Conservation (phyloP, 2,797 vertebrate species). For the Manis crassicaudata region DNA sequence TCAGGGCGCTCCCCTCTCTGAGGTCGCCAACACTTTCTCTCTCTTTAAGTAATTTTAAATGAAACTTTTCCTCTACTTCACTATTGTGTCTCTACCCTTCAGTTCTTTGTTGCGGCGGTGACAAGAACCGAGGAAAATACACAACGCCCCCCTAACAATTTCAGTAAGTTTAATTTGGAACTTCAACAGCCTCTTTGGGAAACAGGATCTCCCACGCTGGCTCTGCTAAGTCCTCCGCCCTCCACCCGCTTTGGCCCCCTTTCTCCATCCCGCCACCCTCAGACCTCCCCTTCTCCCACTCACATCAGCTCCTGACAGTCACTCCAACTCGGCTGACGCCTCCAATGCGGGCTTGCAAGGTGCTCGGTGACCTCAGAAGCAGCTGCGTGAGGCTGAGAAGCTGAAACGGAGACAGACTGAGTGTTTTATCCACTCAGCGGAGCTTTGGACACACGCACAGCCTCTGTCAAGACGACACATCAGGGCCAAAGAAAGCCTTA, state of each 20-base stretch:
- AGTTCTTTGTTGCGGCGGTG: no score
- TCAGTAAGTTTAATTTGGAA: background rate
- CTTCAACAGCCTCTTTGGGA: background rate
- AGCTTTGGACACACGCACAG: background rate
- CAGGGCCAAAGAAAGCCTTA: background rate
- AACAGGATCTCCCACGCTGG: background rate
- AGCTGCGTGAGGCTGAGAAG: background rate
- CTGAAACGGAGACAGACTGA: background rate
- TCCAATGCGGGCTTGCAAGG: no score
- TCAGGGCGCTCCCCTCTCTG: no score
- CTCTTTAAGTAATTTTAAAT: no score
- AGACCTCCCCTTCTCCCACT: no score
- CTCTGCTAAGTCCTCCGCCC: background rate
- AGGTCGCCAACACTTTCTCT: no score
- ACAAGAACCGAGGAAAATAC: no score
- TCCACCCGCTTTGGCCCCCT: background rate
- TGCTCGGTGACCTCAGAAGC: background rate
- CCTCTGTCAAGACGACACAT: background rate
- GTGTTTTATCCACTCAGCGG: background rate
- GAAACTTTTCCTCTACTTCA: no score
- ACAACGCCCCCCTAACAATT: background rate
- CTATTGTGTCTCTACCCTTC: no score
- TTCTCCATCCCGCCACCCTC: no score
- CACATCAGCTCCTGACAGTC: no score
- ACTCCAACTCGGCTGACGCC: background rate